phyloP scores from a whole-genome alignment of 2,797 vertebrate species.

The Oreochromis mossambicus region DNA sequence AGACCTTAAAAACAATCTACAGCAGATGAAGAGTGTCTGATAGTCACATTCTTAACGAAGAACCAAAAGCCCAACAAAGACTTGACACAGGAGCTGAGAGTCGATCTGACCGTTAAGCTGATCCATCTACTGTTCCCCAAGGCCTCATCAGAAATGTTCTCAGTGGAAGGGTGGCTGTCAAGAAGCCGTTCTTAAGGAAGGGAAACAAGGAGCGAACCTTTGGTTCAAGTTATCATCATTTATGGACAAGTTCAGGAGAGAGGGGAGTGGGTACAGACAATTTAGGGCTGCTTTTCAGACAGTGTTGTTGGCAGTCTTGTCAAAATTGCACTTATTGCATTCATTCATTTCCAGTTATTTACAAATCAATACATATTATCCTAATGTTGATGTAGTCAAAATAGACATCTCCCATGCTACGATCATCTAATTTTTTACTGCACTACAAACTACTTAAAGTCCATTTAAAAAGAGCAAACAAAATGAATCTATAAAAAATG shows the following conservation, averaged over 20 bases:
- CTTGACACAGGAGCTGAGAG: background rate
- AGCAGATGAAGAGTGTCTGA: background rate
- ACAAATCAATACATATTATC: background rate
- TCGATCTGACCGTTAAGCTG: background rate
- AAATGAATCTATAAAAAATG: background rate
- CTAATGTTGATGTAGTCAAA: background rate
- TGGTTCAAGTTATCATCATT: background rate
- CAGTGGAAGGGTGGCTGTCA: background rate
- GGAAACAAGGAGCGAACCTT: background rate
- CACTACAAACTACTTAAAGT: background rate
- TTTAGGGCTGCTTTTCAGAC: background rate
- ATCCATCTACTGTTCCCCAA: background rate
- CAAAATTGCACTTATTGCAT: background rate
- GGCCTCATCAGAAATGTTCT: background rate
- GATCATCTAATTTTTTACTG: background rate
- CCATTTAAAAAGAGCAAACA: background rate
- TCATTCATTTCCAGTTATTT: background rate
- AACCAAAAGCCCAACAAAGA: background rate
- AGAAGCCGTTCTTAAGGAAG: background rate
- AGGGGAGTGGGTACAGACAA: background rate
- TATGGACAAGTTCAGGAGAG: background rate
- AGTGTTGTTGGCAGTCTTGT: background rate
- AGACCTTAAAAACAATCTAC: background rate
- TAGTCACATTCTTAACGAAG: background rate
- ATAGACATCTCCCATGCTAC: background rate